Conservation (phyloP, 2,888 invertebrate species). For the Ophion ellenae region DNA sequence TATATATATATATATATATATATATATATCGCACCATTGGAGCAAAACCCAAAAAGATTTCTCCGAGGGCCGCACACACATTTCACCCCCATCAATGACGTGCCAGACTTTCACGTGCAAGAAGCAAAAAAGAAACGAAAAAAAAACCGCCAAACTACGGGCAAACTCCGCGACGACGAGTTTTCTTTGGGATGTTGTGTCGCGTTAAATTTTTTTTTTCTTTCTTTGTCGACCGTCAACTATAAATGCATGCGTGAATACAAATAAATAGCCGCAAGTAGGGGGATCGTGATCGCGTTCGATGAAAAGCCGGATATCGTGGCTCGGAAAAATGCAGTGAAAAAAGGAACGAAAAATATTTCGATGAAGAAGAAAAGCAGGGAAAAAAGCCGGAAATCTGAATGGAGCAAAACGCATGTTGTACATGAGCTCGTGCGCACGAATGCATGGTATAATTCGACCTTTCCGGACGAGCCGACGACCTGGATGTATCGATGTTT, state of each 20-base stretch:
- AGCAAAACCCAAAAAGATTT: conserved; percentile 38
- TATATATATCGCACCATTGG: neutral
- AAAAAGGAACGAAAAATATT: conserved; percentile 29
- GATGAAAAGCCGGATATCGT: conserved; percentile 55
- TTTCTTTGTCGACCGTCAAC: neutral
- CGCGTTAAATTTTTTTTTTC: conserved; percentile 12
- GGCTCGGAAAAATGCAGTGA: conserved; percentile 31
- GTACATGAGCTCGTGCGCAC: neutral
- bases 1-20: neutral
- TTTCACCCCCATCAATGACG: conserved; percentile 6
- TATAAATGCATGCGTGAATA: neutral
- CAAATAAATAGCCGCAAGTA: conserved; percentile 20
- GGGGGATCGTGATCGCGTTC: conserved; percentile 51
- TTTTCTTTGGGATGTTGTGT: conserved; percentile 48
- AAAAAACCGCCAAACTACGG: neutral
- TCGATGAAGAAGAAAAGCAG: neutral
- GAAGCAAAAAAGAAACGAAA: neutral
- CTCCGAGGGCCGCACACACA: neutral
- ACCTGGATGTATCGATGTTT: conserved; percentile 40
- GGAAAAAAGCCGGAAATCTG: neutral
- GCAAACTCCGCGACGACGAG: conserved; percentile 27
- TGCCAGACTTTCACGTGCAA: conserved; percentile 19
- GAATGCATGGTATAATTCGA: conserved; percentile 35
- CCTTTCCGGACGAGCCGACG: conserved; percentile 51
- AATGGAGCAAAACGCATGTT: neutral